Evolutionary conservation across 2,888 invertebrate genomes (phyloP).

Genomic region (Ophraella communa): DNA sequence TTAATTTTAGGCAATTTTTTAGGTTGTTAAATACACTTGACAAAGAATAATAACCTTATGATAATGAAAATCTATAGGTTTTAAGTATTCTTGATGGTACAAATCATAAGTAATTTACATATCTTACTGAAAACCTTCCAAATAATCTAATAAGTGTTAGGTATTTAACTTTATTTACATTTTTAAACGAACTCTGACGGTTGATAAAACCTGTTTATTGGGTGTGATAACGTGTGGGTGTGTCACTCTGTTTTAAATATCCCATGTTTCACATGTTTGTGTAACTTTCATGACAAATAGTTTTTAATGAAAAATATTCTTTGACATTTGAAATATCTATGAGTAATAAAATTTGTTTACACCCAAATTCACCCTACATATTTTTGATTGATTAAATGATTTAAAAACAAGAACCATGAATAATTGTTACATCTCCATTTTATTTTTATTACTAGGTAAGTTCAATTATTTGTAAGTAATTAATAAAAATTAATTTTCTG

Average conservation of each 20-base stretch:
- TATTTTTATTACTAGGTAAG: slow-evolving; percentile 7
- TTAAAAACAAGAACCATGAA: slow-evolving; percentile 2
- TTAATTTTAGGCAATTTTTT: neutral
- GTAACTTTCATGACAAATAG: neutral
- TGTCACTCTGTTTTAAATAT: too few species aligned
- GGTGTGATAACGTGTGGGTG: too few species aligned
- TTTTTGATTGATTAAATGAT: neutral
- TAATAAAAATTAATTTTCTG: neutral
- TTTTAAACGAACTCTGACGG: too few species aligned
- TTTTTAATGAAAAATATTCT: neutral
- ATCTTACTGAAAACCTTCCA: too few species aligned
- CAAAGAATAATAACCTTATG: neutral
- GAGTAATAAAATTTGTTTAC: slow-evolving; percentile 10
- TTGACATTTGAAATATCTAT: neutral
- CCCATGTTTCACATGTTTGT: too few species aligned
- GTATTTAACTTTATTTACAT: too few species aligned
- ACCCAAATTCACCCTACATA: neutral
- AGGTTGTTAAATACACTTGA: neutral
- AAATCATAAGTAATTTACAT: too few species aligned
- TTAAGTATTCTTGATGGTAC: too few species aligned
- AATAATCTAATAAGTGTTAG: too few species aligned
- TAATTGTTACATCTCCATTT: neutral
- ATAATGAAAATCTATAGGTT: too few species aligned
- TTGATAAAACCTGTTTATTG: too few species aligned
- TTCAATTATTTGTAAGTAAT: neutral